A percentile compares a stretch with the other conserved stretches of the same genome.
phyloP scores from a whole-genome alignment of 2,888 invertebrate genomes.

The Bugulina stolonifera region DNA sequence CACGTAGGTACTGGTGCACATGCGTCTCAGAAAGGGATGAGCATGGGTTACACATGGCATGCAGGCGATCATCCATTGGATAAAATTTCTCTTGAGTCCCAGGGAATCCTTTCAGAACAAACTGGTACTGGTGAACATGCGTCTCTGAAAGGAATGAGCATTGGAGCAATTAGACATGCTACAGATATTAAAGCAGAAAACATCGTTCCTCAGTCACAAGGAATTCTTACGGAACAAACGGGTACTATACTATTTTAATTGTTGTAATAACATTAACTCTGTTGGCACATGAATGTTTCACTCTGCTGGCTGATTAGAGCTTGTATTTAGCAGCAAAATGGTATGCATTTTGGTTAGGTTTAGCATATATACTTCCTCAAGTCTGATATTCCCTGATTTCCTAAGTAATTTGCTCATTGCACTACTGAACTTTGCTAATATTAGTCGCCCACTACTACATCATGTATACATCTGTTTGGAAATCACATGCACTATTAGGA shows the following conservation, averaged over 20 bases:
- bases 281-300: too few species aligned
- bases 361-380: too few species aligned
- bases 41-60: neutral
- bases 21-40: slow-evolving; percentile 20
- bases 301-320: too few species aligned
- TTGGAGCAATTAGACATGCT: slow-evolving; percentile 5
- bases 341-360: too few species aligned
- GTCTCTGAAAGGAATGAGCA: slow-evolving; percentile 15
- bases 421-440: too few species aligned
- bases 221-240: neutral
- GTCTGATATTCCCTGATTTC: too few species aligned
- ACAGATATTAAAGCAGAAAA: neutral
- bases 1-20: neutral
- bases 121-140: slow-evolving; percentile 2
- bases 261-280: too few species aligned
- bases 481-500: too few species aligned
- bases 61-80: neutral
- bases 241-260: too few species aligned
- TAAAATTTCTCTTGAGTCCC: neutral
- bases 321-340: neutral
- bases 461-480: too few species aligned
- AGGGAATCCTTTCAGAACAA: neutral
- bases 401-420: too few species aligned
- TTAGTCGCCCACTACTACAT: too few species aligned
- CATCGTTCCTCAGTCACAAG: slow-evolving; percentile 13